phyloP scores from a whole-genome alignment of 2,888 invertebrate species.

The Cephus pulcher region DNA sequence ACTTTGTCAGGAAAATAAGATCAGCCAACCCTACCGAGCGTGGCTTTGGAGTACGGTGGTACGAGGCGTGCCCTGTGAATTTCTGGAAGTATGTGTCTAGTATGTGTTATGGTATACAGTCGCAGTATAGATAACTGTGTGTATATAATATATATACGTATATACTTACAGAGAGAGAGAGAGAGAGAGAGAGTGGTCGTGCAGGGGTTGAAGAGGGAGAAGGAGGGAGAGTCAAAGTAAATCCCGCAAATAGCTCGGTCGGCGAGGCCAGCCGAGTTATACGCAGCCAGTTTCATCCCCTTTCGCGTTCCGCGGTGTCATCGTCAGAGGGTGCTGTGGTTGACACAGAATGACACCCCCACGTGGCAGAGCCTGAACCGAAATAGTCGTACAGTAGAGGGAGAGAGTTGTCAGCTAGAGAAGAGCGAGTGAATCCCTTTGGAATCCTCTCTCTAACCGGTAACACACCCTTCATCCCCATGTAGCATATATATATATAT shows the following conservation, averaged over 20 bases:
- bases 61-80: neutral
- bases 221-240: slow-evolving; percentile 37
- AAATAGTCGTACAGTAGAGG: neutral
- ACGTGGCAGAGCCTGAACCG: neutral
- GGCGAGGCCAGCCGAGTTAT: slow-evolving; percentile 50
- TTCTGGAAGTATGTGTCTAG: neutral
- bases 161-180: no score
- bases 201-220: neutral
- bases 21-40: slow-evolving; percentile 40
- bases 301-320: slow-evolving; percentile 64
- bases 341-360: slow-evolving; percentile 64
- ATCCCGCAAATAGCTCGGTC: slow-evolving; percentile 46
- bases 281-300: slow-evolving; percentile 53
- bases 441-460: neutral
- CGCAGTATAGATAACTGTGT: neutral
- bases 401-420: neutral
- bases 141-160: neutral
- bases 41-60: slow-evolving; percentile 34
- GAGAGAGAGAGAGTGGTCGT: neutral
- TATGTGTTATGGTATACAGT: neutral
- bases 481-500: neutral
- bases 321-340: slow-evolving; percentile 66
- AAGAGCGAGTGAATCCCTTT: neutral
- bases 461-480: slow-evolving; percentile 8
- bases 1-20: slow-evolving; percentile 56